Evolutionary conservation across 2,113 vertebrate genomes (phyloP).

Genomic region (Clarias macrocephalus): DNA sequence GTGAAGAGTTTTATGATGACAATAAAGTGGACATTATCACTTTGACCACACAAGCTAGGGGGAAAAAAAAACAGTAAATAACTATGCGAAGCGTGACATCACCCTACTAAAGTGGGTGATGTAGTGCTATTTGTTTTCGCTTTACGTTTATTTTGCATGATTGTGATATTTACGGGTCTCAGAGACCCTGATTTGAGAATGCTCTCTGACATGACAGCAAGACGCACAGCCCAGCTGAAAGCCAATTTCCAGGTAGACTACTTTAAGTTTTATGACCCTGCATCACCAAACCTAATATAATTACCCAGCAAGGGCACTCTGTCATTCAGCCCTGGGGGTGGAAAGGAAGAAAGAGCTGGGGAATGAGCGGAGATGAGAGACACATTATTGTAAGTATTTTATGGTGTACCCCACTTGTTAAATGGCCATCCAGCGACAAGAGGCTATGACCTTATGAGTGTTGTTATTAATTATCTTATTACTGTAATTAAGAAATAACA

Average conservation of each 20-base stretch:
- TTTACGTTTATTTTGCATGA: slow-evolving; percentile 72
- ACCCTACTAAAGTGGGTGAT: slow-evolving; percentile 67
- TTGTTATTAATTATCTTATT: slow-evolving; percentile 75
- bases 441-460: slow-evolving; percentile 66
- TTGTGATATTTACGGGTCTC: slow-evolving; percentile 70
- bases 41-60: slow-evolving; percentile 56
- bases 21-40: slow-evolving; percentile 71
- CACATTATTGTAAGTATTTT: slow-evolving; percentile 50
- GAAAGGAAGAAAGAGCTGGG: not conserved
- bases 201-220: slow-evolving; percentile 67
- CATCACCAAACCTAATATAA: slow-evolving; percentile 77
- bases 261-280: slow-evolving; percentile 77
- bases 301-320: slow-evolving; percentile 76
- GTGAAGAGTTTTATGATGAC: slow-evolving; percentile 62
- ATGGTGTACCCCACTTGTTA: slow-evolving; percentile 53
- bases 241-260: slow-evolving; percentile 77
- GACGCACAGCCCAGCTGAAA: slow-evolving; percentile 66
- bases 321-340: slow-evolving; percentile 70
- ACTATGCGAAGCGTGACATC: slow-evolving; percentile 45
- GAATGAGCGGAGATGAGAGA: slow-evolving; percentile 43
- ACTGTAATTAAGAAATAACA: slow-evolving; percentile 73
- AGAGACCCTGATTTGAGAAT: slow-evolving; percentile 41
- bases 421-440: slow-evolving; percentile 54
- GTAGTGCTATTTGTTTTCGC: slow-evolving; percentile 74
- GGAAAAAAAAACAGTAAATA: slow-evolving; percentile 64